Base-by-base conservation (phyloP, 2,797 vertebrate genomes). In the Anas georgica region DNA sequence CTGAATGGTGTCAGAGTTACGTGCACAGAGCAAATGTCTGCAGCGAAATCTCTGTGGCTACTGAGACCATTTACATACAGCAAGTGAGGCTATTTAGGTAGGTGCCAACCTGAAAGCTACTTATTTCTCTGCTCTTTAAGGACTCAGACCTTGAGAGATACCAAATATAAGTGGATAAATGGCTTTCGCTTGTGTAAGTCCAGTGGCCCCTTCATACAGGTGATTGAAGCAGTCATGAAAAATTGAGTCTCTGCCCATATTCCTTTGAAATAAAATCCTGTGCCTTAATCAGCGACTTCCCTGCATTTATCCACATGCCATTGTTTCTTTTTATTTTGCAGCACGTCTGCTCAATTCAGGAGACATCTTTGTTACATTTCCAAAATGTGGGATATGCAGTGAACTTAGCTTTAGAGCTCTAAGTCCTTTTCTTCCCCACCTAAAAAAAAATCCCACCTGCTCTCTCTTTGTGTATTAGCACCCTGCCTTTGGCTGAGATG, bases 121-220 rank as follows among this genome's bases (percentile, higher is more conserved):
- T 94, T 95, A 95, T 88, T 93, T 73, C 94, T 90, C 88, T 94
- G 91, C 86, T 84, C 93, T 76, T 86, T 86, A 75, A 90, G 81
- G 72, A 75, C 64, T 93, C 67, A 35, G 37, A 56, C 83, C 80
- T 86, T 52, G 72, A 5, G 23, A 89, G 64, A 55, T 46, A 80
- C 86, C 75, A 80, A 43, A 66, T 66, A 0, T 29, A 86, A 92
- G 83, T 86, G 68, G 92, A 95, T 96, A 94, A 94, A 80, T 50
- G 75, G 75, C 77, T 94, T 96, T 90, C 80, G 56, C 31, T 9
- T 13, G 15, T 84, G 16, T 90, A 75, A 94, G 66, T 86, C 90
- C 68, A 33, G 45, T 64, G 41, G 45, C 62, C 64, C 29, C 46
- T 91, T 86, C 68, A 7, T 54, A 84, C 23, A 52, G 77, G 68